Evolutionary conservation across 2,888 invertebrate genomes (phyloP).

Genomic region (Troilus luridus): DNA sequence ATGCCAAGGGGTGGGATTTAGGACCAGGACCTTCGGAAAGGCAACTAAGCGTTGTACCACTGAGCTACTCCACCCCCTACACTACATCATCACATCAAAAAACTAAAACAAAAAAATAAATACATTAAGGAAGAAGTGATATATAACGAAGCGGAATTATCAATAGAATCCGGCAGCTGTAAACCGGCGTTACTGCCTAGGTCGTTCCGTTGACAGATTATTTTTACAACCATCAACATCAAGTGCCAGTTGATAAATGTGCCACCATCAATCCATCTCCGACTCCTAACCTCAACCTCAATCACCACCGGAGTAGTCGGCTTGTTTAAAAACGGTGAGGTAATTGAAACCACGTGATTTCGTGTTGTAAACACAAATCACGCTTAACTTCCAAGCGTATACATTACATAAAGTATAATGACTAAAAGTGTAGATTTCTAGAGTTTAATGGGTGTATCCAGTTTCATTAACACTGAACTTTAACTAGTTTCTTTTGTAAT

Average conservation of each 20-base stretch:
- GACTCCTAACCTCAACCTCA: neutral
- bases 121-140: neutral
- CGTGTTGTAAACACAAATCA: too few species aligned
- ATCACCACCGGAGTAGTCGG: neutral
- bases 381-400: too few species aligned
- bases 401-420: too few species aligned
- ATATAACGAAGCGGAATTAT: neutral
- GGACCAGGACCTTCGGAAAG: too few species aligned
- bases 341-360: neutral
- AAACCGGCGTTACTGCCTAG: neutral
- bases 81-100: neutral
- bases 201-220: neutral
- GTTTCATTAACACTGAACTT: too few species aligned
- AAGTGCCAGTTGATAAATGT: conserved; percentile 25
- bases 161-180: neutral
- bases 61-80: too few species aligned
- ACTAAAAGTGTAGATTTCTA: too few species aligned
- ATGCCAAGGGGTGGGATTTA: too few species aligned
- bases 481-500: too few species aligned
- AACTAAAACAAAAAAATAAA: too few species aligned
- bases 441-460: too few species aligned
- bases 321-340: neutral
- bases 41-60: too few species aligned
- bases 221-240: conserved; percentile 22
- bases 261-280: neutral